Evolutionary conservation across 2,888 invertebrate genomes (phyloP).

Genomic region (Apamea anceps): DNA sequence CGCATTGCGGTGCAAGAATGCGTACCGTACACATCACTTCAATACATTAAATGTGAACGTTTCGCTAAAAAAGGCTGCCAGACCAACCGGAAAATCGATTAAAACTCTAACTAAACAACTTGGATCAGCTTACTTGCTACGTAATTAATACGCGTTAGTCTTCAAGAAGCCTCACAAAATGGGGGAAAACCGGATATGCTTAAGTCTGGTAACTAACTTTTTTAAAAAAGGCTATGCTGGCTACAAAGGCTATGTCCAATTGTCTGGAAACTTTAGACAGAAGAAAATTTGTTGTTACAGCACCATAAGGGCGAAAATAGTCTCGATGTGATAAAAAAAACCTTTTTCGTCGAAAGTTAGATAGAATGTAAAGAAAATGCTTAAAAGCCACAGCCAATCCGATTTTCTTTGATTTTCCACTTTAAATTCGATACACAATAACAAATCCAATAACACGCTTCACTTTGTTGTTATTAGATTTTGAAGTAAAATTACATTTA

Average conservation of each 20-base stretch:
- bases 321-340: neutral
- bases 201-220: neutral
- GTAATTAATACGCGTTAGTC: constrained; percentile 41
- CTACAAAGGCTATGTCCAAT: neutral
- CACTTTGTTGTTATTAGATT: constrained; percentile 21
- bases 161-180: constrained; percentile 42
- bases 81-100: constrained; percentile 45
- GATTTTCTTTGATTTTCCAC: constrained; percentile 43
- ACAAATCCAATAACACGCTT: constrained; percentile 50
- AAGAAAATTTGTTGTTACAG: too few relatives aligned
- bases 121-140: constrained; percentile 37
- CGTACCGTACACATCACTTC: constrained; percentile 34
- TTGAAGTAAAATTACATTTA: neutral
- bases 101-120: constrained; percentile 35
- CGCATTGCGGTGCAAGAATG: constrained; percentile 56
- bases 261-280: neutral
- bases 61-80: constrained; percentile 42
- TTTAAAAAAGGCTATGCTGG: constrained; percentile 8
- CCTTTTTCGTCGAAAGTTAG: neutral
- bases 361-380: neutral
- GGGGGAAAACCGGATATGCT: constrained; percentile 20
- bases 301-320: neutral
- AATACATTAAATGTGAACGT: constrained; percentile 34
- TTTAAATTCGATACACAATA: constrained; percentile 32
- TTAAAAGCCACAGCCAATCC: constrained; percentile 22